Evolutionary conservation across 2,113 vertebrate genomes (phyloP).

Genomic region (Leptosomus discolor): DNA sequence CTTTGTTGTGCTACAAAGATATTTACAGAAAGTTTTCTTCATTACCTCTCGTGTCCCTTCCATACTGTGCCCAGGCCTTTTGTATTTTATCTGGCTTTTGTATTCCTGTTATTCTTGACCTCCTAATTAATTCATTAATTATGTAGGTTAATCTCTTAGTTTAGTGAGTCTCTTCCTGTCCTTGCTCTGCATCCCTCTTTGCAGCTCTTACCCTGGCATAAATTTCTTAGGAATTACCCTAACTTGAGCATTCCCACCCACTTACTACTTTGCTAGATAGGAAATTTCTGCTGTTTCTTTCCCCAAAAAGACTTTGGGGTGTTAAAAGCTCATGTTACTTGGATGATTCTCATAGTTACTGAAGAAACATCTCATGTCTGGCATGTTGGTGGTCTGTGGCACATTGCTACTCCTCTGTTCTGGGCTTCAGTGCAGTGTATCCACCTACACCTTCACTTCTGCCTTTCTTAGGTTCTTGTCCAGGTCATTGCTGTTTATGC

Average conservation of each 20-base stretch:
- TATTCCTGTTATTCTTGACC: background rate
- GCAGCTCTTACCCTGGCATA: background rate
- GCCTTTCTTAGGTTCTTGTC: background rate
- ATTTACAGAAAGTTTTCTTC: background rate
- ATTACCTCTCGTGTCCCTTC: background rate
- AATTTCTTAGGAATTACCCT: background rate
- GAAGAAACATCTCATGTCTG: accelerated
- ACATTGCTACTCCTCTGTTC: background rate
- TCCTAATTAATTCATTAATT: background rate
- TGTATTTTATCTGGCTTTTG: background rate
- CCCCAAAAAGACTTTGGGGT: background rate
- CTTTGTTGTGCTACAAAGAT: background rate
- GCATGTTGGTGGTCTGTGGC: background rate
- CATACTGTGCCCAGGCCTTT: background rate
- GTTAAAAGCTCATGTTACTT: background rate
- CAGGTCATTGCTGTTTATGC: background rate
- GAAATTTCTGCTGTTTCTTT: background rate
- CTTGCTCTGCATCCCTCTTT: background rate
- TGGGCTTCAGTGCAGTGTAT: background rate
- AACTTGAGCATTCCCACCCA: background rate
- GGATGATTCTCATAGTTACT: background rate
- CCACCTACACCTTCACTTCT: background rate
- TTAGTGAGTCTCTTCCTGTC: background rate
- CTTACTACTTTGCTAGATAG: background rate
- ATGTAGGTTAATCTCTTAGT: background rate